Conservation (phyloP, 1,140 invertebrate genomes). For the Phocides pigmalion region DNA sequence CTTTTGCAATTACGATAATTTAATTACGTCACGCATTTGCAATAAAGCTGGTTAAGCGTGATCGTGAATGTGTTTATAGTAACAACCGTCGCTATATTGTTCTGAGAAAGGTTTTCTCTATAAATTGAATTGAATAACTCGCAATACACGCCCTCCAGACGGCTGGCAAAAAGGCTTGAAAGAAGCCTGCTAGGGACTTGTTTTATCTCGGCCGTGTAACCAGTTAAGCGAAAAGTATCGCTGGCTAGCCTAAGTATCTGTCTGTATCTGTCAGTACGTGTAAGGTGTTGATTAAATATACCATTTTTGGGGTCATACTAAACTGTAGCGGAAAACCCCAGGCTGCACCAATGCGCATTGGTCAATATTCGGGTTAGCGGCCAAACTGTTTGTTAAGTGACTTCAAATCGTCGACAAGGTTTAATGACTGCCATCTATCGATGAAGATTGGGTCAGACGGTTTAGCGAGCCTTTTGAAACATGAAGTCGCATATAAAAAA, state of each 20-base stretch:
- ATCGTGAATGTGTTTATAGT: slow-evolving; percentile 17
- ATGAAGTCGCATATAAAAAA: too few relatives aligned
- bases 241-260: not conserved
- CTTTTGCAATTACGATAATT: slow-evolving; percentile 13
- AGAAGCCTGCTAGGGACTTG: slow-evolving; percentile 16
- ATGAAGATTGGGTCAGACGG: too few relatives aligned
- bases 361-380: too few relatives aligned
- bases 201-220: not conserved
- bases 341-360: too few relatives aligned
- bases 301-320: too few relatives aligned
- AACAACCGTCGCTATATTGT: slow-evolving; percentile 13
- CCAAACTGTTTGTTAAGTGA: too few relatives aligned
- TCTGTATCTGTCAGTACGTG: too few relatives aligned
- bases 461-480: too few relatives aligned
- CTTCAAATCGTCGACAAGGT: too few relatives aligned
- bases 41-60: slow-evolving; percentile 25
- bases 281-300: too few relatives aligned
- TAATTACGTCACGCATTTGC: slow-evolving; percentile 25
- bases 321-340: too few relatives aligned
- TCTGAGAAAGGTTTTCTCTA: slow-evolving; percentile 32
- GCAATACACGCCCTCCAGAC: slow-evolving; percentile 38
- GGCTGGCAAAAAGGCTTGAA: slow-evolving; percentile 44
- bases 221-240: not conserved
- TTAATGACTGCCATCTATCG: too few relatives aligned
- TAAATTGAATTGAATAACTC: slow-evolving; percentile 34